phyloP scores from a whole-genome alignment of 1,140 invertebrate genomes.

The Agraylea sexmaculata region DNA sequence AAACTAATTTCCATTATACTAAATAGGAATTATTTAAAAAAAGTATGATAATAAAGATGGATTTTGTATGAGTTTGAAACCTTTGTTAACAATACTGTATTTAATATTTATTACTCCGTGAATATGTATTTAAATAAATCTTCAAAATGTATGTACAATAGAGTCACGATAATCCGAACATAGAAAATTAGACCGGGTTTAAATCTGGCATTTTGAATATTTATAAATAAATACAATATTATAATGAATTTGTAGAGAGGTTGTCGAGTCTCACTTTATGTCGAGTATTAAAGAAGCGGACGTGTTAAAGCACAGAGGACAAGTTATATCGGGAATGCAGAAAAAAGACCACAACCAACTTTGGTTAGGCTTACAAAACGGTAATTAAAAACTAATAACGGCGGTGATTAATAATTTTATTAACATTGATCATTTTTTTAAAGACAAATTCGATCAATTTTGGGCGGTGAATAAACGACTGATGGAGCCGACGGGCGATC shows the following conservation, averaged over 20 bases:
- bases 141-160: no score
- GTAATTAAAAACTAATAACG: constrained; percentile 35
- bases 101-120: no score
- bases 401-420: background rate
- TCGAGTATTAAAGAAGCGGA: constrained; percentile 96
- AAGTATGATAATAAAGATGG: no score
- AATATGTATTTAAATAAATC: no score
- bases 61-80: no score
- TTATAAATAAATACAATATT: no score
- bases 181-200: no score
- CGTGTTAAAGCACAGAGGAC: constrained; percentile 85
- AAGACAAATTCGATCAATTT: constrained; percentile 98
- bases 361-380: constrained; percentile 89
- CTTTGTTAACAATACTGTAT: no score
- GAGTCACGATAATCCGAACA: no score
- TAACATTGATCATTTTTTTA: constrained; percentile 21
- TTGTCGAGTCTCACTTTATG: constrained; percentile 88
- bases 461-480: constrained; percentile 92
- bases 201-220: no score
- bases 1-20: no score
- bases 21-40: no score
- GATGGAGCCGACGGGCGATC: constrained; percentile 72
- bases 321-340: constrained; percentile 89
- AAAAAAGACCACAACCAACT: constrained; percentile 96
- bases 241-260: constrained; percentile 49